Percentiles rank a stretch among this genome's conserved stretches.
Evolutionary conservation across 2,113 vertebrate species (phyloP).

Genomic region (Aspiorhynchus laticeps): DNA sequence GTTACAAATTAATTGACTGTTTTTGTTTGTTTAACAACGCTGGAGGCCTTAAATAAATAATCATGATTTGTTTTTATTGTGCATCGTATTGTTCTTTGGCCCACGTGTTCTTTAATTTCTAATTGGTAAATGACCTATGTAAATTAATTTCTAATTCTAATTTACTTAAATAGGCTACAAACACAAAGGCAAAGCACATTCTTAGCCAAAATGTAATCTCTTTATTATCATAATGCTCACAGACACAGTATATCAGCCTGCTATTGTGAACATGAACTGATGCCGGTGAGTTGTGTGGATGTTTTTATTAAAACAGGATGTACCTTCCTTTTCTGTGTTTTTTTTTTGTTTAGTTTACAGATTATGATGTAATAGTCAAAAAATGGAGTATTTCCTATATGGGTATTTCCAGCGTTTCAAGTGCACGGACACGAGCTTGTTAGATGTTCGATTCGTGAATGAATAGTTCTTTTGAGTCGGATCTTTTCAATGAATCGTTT

Average conservation of each 20-base stretch:
- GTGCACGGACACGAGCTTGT: background rate
- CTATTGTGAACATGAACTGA: background rate
- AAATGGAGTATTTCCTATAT: background rate
- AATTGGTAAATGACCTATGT: background rate
- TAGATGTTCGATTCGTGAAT: background rate
- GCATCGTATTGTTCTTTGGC: background rate
- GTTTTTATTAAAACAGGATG: background rate
- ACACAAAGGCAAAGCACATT: background rate
- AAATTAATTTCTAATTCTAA: background rate
- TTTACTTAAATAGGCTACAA: background rate
- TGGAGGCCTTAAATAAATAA: no score
- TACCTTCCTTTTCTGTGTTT: background rate
- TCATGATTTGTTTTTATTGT: background rate
- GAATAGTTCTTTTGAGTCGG: background rate
- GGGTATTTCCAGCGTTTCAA: background rate
- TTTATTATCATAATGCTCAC: background rate
- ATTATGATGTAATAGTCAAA: background rate
- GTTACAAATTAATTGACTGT: background rate
- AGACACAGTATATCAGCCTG: background rate
- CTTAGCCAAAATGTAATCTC: background rate
- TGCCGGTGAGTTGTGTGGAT: background rate
- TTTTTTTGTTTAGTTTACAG: background rate
- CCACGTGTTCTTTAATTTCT: background rate
- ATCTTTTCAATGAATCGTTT: background rate
- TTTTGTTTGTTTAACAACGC: background rate